Base-by-base conservation (phyloP, 2,888 invertebrate species). In the Tinea semifulvella region DNA sequence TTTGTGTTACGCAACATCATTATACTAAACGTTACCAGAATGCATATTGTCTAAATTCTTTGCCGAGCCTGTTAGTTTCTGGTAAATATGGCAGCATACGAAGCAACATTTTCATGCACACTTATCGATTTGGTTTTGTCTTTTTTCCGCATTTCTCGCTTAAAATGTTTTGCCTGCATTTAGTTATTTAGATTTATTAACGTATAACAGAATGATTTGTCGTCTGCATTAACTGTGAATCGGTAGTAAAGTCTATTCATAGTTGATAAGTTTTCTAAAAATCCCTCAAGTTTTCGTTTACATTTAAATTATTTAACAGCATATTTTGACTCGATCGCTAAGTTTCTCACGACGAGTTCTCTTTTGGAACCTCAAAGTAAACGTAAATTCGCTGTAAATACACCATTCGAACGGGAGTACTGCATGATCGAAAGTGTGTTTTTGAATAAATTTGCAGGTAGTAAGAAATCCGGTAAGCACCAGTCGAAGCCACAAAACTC, bases 91-190 rank as follows among this genome's bases (percentile, higher is more conserved):
- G 20, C 20, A 31, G 17, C n/a, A 43, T 16, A 60, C 58, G 62
- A 66, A 71, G 79, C 79, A 80, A 80, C 79, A 80, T 80, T 80
- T 80, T 74, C 76, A 76, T 80, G 79, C 79, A 76, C 72, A 61
- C 54, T 28, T 65, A 68, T 66, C 68, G 70, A 66, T 66, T 66
- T 62, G 67, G 64, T 70, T 75, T 72, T 60, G 7, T 22, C 11
- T 22, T 36, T 18, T 20, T 40, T 40, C 22, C n/a, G 77, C 74
- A 69, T 65, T 56, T 52, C 57, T 63, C 66, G 74, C 75, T 73
- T 76, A 55, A 20, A 18, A 56, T 50, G 68, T 71, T 70, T 61
- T 56, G 58, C 56, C 46, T 52, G 63, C 58, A 58, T 60, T 56
- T 64, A 61, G 68, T 58, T 56, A 56, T 58, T 60, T 67, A 65